Evolutionary conservation across 2,113 vertebrate species (phyloP).

Genomic region (Dryoscopus gambensis): DNA sequence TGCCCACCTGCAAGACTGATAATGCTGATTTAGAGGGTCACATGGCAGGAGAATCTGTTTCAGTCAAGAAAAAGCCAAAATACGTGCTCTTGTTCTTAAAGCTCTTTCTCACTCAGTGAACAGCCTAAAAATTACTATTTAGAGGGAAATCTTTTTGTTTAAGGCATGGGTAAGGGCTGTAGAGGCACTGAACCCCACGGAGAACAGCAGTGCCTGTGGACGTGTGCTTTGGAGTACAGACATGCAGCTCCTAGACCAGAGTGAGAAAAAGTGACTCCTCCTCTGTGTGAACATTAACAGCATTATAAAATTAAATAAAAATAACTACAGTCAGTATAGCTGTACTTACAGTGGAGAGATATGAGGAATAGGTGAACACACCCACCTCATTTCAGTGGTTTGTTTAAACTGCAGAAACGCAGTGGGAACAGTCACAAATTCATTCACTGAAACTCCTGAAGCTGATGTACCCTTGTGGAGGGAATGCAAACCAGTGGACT

Average conservation of each 20-base stretch:
- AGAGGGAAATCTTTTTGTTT: not conserved
- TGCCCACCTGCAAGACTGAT: not conserved
- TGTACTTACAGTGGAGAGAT: not conserved
- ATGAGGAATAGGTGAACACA: not conserved
- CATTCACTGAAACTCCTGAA: not conserved
- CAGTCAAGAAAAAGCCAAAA: not conserved
- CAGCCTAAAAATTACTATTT: not conserved
- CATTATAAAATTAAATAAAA: not conserved
- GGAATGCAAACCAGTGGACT: not conserved
- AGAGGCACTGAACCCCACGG: not conserved
- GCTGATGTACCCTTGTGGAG: not conserved
- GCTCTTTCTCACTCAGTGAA: not conserved
- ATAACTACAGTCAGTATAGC: not conserved
- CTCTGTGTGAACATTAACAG: not conserved
- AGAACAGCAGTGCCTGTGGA: not conserved
- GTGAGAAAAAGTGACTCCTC: not conserved
- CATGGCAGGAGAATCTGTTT: not conserved
- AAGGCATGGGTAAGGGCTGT: not conserved
- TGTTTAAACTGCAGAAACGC: not conserved
- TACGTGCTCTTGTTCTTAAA: not conserved
- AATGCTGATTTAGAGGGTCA: not conserved
- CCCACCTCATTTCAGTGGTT: not conserved
- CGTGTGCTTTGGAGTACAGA: not conserved
- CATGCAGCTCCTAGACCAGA: not conserved
- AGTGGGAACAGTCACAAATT: not conserved